Conservation (phyloP, 2,888 invertebrate genomes). For the Brachylomia viminalis region DNA sequence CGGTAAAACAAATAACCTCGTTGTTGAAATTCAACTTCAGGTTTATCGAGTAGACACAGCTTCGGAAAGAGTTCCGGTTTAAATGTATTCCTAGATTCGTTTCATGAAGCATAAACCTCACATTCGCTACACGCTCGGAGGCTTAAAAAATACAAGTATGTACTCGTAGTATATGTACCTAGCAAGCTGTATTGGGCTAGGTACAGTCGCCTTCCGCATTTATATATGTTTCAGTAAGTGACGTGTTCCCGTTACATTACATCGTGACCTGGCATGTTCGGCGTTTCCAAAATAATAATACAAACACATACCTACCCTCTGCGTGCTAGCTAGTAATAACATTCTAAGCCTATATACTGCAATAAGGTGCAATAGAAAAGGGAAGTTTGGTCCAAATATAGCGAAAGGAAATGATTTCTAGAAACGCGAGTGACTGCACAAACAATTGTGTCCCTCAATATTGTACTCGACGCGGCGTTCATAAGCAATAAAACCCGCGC, state of each 20-base stretch:
- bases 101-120: conserved; percentile 17
- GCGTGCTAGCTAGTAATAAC: conserved; percentile 54
- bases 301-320: conserved; percentile 43
- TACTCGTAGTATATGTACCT: not conserved
- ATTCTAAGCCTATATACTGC: conserved; percentile 47
- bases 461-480: conserved; percentile 73
- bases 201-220: conserved; percentile 45
- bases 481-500: conserved; percentile 80
- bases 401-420: conserved; percentile 64
- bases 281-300: conserved; percentile 50
- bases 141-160: conserved; percentile 41
- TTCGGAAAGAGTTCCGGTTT: not conserved
- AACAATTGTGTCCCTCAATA: conserved; percentile 76
- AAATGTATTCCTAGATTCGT: conserved; percentile 5
- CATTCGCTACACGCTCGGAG: conserved; percentile 21
- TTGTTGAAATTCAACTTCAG: not conserved
- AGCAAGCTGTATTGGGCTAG: conserved; percentile 36
- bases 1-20: not conserved
- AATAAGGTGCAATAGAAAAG: conserved; percentile 53
- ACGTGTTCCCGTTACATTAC: conserved; percentile 64
- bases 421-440: conserved; percentile 66
- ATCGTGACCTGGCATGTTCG: conserved; percentile 57
- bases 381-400: conserved; percentile 49
- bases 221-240: conserved; percentile 61
- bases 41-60: not conserved